Evolutionary conservation across 1,140 invertebrate genomes (phyloP), one percentile per base, ranked within the genome.

Genomic region (Zaprionus capensis): DNA sequence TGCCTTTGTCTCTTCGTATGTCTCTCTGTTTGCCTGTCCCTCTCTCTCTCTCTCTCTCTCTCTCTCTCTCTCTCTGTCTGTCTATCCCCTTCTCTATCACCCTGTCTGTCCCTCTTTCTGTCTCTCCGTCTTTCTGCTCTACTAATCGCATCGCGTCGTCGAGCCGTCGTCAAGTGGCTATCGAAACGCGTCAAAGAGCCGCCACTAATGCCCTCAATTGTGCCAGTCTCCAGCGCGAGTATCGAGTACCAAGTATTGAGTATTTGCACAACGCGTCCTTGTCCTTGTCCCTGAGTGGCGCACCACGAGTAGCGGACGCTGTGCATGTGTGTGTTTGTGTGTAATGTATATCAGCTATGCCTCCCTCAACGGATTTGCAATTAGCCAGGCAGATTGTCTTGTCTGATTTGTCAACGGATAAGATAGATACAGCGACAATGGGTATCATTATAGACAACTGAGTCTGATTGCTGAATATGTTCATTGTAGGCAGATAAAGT

Each of bases 191-290:
- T 76, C 78, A 84, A 88, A 58, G 34, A 31, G 55, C 55, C 68
- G 62, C 36, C 63, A 55, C 56, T 79, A 88, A 90, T 79, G 75
- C 84, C 67, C 71, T 82, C 84, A 79, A 82, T 85, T 85, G 56
- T 36, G 63, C 20, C 61, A 49, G 24, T 20, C 14, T 22, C 3
- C 15, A n/a, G 15, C 38, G 15, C 1, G 38, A 41, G 34, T 44
- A 51, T 24, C 31, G 34, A 61, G 22, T 38, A 77, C 72, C 67
- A 22, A 24, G 46, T 55, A 55, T 78, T 58, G 66, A 81, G 82
- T 90, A 75, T 90, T 90, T 90, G 78, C 75, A 73, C 84, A 88
- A 84, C 66, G 70, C 81, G 85, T 88, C 85, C 85, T 90, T 90
- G 85, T 90, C 85, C 85, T 90, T 90, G 85, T 82, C 81, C 81